These are phyloP conservation scores for Momotus momota DNA, from an alignment of 2,797 vertebrate genomes.

Conservation along the genomic window DNA sequence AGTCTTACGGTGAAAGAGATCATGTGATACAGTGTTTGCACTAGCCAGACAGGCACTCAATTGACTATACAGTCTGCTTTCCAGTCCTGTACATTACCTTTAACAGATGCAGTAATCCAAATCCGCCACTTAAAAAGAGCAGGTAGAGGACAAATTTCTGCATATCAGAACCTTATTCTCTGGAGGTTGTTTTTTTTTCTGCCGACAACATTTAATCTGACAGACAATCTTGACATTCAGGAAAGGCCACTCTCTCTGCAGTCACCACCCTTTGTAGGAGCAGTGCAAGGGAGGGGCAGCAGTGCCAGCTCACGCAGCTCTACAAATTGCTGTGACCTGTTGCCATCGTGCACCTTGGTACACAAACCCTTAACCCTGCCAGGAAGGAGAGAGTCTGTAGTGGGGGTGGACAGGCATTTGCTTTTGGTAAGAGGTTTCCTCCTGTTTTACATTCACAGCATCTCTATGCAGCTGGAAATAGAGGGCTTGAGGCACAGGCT, in stretches of 20 bases:
- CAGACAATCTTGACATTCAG: not conserved
- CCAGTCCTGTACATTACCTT: not conserved
- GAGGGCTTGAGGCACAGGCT: not conserved
- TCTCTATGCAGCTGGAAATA: not conserved
- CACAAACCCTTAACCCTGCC: not conserved
- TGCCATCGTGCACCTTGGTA: not conserved
- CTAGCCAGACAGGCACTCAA: not conserved
- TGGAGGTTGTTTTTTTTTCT: not conserved
- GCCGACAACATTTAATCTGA: not conserved
- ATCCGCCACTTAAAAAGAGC: not conserved
- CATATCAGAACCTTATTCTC: not conserved
- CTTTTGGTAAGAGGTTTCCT: not conserved
- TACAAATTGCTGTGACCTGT: not conserved
- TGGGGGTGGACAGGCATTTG: rapidly evolving
- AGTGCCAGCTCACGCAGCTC: not conserved
- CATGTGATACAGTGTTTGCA: not conserved
- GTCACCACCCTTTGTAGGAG: not conserved
- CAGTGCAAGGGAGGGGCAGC: not conserved
- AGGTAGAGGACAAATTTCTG: not conserved
- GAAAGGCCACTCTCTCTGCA: not conserved
- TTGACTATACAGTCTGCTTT: not conserved
- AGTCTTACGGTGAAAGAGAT: not conserved
- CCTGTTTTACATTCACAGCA: not conserved
- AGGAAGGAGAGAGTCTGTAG: not conserved
- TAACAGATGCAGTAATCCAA: not conserved